phyloP scores from a whole-genome alignment of 2,113 vertebrate genomes.

The Aramus guarauna region DNA sequence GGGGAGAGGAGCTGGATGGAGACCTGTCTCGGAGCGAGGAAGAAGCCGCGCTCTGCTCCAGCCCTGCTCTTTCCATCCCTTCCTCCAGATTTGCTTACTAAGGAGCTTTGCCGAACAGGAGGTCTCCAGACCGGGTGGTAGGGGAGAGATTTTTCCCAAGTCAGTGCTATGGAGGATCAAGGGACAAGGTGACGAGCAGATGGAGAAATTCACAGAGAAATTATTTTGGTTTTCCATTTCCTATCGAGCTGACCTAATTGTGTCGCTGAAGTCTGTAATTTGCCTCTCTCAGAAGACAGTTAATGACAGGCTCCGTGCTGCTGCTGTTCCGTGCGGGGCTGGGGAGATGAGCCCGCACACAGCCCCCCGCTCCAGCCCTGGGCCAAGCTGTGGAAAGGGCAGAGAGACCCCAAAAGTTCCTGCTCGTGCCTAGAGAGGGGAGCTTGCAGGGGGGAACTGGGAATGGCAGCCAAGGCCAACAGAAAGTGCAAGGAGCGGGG shows the following conservation, averaged over 20 bases:
- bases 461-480: background rate
- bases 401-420: background rate
- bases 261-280: constrained; percentile 48
- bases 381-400: fast-evolving
- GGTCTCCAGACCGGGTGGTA: background rate
- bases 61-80: background rate
- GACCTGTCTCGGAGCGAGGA: background rate
- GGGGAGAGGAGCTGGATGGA: background rate
- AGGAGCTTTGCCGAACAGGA: fast-evolving
- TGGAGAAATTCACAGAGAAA: background rate
- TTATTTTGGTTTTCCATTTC: constrained; percentile 51
- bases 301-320: constrained; percentile 31
- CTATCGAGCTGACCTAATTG: constrained; percentile 45
- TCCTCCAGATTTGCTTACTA: background rate
- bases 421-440: background rate
- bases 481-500: background rate
- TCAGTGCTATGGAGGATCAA: background rate
- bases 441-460: background rate
- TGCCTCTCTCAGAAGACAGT: constrained; percentile 40
- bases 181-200: background rate
- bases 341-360: background rate
- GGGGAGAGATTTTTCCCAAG: background rate
- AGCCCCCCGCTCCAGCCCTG: background rate
- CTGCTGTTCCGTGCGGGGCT: background rate
- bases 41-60: background rate